Evolutionary conservation across 2,888 invertebrate genomes (phyloP).

Genomic region (Apodemia duryi): DNA sequence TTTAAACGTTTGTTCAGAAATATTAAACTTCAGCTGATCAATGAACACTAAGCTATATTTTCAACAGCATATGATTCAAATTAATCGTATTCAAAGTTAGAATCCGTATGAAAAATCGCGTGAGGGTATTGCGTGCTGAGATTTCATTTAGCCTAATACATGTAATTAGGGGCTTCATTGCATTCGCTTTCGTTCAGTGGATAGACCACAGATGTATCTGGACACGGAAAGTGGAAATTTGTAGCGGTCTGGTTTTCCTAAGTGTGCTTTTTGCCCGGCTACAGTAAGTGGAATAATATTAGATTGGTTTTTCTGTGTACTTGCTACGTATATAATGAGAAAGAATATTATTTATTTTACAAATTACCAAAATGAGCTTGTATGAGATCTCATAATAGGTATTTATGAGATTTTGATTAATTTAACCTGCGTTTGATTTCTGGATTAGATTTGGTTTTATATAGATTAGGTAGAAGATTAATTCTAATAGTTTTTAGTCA

Average conservation of each 20-base stretch:
- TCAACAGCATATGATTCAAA: background rate
- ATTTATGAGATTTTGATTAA: no score
- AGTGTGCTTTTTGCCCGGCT: conserved; percentile 1
- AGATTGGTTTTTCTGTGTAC: background rate
- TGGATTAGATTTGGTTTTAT: no score
- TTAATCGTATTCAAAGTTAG: background rate
- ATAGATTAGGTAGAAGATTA: no score
- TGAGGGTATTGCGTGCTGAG: conserved; percentile 45
- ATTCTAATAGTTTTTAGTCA: no score
- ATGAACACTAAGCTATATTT: background rate
- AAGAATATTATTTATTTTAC: background rate
- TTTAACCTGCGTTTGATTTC: no score
- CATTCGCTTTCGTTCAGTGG: conserved; percentile 42
- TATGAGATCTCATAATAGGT: no score
- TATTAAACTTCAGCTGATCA: background rate
- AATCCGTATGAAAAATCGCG: conserved; percentile 37
- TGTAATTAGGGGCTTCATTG: conserved; percentile 52
- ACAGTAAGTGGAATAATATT: conserved; percentile 4
- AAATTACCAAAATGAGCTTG: no score
- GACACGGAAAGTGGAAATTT: conserved; percentile 29
- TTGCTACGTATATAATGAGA: background rate
- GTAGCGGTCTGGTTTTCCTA: conserved; percentile 10
- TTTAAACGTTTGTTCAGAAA: background rate
- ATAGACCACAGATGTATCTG: conserved; percentile 25
- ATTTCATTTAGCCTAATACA: conserved; percentile 43